phyloP scores from a whole-genome alignment of 2,797 vertebrate genomes.

The Limnodromus scolopaceus region DNA sequence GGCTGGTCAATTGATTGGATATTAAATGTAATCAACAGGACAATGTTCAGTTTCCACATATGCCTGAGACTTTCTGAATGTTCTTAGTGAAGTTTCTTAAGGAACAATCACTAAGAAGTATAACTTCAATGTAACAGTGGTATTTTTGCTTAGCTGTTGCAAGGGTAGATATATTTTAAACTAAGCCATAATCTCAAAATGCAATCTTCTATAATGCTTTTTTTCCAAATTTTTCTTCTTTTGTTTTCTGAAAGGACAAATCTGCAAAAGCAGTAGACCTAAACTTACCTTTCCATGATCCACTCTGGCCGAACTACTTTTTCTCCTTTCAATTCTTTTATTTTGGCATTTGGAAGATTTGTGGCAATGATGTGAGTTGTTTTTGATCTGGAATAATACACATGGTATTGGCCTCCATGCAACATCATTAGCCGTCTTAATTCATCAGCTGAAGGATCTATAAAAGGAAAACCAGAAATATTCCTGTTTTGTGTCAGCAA shows the following conservation, averaged over 20 bases:
- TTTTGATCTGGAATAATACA: conserved; percentile 94
- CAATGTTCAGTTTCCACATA: background rate
- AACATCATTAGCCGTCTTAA: conserved; percentile 95
- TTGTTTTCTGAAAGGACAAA: background rate
- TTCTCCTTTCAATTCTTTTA: conserved; percentile 91
- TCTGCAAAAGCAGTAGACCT: background rate
- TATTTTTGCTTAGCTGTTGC: background rate
- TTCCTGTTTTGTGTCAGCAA: background rate
- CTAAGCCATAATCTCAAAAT: background rate
- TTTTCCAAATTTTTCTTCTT: background rate
- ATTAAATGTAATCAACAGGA: background rate
- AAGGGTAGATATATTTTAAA: background rate
- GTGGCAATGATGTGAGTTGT: conserved; percentile 97
- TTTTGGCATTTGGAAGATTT: conserved; percentile 95
- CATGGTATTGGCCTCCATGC: conserved; percentile 94
- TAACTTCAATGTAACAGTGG: background rate
- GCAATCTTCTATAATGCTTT: background rate
- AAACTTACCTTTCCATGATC: conserved; percentile 94
- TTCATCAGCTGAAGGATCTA: conserved; percentile 95
- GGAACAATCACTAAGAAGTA: background rate
- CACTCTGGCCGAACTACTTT: conserved; percentile 95
- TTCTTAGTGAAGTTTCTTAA: background rate
- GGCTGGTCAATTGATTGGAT: background rate
- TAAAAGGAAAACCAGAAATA: conserved; percentile 54
- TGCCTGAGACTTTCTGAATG: background rate